Evolutionary conservation across 37 sponge, comb jelly and placozoan genomes (phyloP).

Genomic region (Ephydatia muelleri): DNA sequence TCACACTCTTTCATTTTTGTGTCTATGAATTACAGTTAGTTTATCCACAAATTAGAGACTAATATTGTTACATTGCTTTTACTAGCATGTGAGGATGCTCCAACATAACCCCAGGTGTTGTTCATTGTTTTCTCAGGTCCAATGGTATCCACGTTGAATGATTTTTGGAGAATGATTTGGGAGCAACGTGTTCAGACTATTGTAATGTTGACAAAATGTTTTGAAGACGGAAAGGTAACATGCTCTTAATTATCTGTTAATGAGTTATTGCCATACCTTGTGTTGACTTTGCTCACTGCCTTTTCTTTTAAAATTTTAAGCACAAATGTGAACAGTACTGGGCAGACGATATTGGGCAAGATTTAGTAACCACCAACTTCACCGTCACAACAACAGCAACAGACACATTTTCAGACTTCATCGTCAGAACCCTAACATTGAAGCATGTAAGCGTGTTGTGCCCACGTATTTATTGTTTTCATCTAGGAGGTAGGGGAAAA

Average conservation of each 20-base stretch:
- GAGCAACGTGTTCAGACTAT: conserved; percentile 79
- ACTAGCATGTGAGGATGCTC: too few relatives aligned
- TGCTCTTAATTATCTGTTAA: too few relatives aligned
- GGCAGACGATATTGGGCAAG: conserved; percentile 76
- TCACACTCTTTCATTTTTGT: too few relatives aligned
- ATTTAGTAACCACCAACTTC: conserved; percentile 26
- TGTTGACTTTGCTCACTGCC: neutral
- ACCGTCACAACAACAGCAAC: conserved; percentile 49
- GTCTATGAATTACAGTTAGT: too few relatives aligned
- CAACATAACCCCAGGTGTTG: too few relatives aligned
- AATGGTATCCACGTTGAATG: conserved; percentile 63
- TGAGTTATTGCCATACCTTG: too few relatives aligned
- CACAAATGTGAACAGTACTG: conserved; percentile 92
- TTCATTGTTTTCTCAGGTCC: conserved; percentile 58
- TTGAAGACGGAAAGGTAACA: conserved; percentile 29
- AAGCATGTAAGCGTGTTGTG: conserved; percentile 42
- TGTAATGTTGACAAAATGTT: conserved; percentile 89
- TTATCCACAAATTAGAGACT: too few relatives aligned
- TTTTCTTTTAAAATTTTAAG: neutral
- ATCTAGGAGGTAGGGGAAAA: too few relatives aligned
- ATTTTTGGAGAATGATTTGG: conserved; percentile 98
- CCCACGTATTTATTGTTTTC: neutral
- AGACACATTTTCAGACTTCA: conserved; percentile 77
- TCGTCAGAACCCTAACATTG: conserved; percentile 46
- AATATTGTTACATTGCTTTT: too few relatives aligned